Evolutionary conservation across 1,140 invertebrate species (phyloP).

Genomic region (Fragariocoptes setiger): DNA sequence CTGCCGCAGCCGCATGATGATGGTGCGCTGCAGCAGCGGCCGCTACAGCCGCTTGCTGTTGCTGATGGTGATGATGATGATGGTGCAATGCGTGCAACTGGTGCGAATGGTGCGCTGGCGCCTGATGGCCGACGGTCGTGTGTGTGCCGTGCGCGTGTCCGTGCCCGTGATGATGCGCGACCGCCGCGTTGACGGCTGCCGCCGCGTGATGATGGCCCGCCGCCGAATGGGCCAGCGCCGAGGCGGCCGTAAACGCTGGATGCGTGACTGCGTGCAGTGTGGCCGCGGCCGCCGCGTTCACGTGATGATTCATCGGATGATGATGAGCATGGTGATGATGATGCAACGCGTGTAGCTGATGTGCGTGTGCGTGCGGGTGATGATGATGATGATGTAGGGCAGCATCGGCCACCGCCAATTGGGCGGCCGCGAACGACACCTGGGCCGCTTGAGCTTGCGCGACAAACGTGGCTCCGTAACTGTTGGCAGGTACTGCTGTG

Average conservation of each 20-base stretch:
- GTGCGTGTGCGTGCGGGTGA: constrained; percentile 12
- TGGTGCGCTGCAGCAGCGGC: background rate
- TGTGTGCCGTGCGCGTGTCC: no score
- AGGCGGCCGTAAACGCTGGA: no score
- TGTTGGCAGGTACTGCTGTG: background rate
- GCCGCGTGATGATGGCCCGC: no score
- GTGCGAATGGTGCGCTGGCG: background rate
- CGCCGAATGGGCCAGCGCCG: no score
- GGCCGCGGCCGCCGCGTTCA: background rate
- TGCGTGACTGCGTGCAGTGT: background rate
- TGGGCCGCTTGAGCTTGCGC: constrained; percentile 11
- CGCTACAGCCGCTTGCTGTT: no score
- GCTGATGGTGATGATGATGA: no score
- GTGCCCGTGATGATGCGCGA: no score
- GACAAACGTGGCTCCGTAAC: constrained; percentile 1
- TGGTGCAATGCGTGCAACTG: no score
- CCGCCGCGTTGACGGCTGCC: background rate
- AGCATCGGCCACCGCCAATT: constrained; percentile 5
- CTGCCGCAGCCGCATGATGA: no score
- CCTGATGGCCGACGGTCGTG: background rate
- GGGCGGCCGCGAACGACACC: background rate
- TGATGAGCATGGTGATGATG: constrained; percentile 6
- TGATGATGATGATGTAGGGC: constrained; percentile 9
- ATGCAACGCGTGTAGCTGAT: constrained; percentile 5
- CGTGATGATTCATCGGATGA: constrained; percentile 12